These are phyloP conservation scores for Micromesistius poutassou DNA, from an alignment of 2,797 vertebrate genomes.

Conservation along the genomic window DNA sequence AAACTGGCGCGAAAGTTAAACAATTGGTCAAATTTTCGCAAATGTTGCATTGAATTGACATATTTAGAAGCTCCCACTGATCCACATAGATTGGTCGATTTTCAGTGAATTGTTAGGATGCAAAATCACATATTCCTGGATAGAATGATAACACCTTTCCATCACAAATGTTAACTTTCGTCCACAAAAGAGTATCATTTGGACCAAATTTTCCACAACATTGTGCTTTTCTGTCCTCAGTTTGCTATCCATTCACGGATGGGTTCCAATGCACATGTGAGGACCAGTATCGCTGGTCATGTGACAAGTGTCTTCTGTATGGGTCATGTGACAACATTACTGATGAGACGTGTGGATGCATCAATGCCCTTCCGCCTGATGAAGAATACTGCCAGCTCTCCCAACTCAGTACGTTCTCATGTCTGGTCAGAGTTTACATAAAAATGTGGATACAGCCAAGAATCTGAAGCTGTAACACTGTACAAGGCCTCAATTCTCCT, in stretches of 20 bases:
- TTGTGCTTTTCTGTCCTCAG: constrained; percentile 50
- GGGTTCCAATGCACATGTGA: constrained; percentile 41
- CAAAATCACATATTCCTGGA: background rate
- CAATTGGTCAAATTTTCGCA: background rate
- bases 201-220: background rate
- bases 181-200: background rate
- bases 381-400: constrained; percentile 71
- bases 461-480: background rate
- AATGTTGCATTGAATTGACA: background rate
- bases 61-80: background rate
- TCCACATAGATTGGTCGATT: background rate
- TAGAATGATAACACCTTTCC: background rate
- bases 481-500: background rate
- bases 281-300: constrained; percentile 72
- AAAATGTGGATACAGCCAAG: background rate
- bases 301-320: constrained; percentile 49
- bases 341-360: constrained; percentile 58
- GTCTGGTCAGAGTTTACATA: constrained; percentile 6
- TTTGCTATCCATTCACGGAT: background rate
- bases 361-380: constrained; percentile 51
- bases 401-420: constrained; percentile 55
- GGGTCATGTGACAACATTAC: constrained; percentile 44
- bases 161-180: background rate
- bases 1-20: background rate
- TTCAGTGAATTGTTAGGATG: background rate